Evolutionary conservation across 2,113 vertebrate genomes (phyloP), one percentile per base, ranked within the genome.

Genomic region (Gallinago media): DNA sequence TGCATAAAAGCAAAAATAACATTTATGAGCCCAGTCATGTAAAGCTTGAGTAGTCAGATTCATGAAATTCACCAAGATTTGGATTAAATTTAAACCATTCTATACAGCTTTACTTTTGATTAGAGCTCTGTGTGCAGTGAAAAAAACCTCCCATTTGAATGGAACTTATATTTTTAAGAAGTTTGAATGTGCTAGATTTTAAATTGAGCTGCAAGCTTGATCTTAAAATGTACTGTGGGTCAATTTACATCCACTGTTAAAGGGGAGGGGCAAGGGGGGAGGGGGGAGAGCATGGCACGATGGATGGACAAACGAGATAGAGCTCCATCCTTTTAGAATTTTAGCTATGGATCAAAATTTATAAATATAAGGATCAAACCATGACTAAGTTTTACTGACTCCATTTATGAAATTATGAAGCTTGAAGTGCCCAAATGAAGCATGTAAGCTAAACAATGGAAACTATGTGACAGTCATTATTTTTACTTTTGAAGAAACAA

Each of bases 41-140:
- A 98, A 96, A 97, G 96, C 92, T 93, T 94, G 91, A 97, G 95
- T 84, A 96, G 97, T 94, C 93, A 97, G 97, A 98, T 97, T 98
- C 97, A 97, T 96, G 96, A 97, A 97, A 98, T 94, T 97, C 89
- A 23, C 95, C 1, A n/a, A 98, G 97, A 98, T 98, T 96, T 97
- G 97, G 95, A 98, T 97, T 97, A 97, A 97, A 97, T 97, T 96
- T 96, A 97, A 97, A 97, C 71, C 95, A 96, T 95, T 98, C 96
- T 95, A 67, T 92, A 91, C 71, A 94, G 85, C 92, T 92, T 82
- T 65, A 89, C 94, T 96, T 98, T 96, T 98, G 96, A 97, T 97
- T 92, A 97, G 85, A 95, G 89, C 94, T 95, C 77, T 81, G 68
- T 95, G 97, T 92, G 94, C 92, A 95, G 62, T 32, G 79, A 58